Conservation (phyloP, 2,797 vertebrate species). For the Hypotaenidia philippensis region DNA sequence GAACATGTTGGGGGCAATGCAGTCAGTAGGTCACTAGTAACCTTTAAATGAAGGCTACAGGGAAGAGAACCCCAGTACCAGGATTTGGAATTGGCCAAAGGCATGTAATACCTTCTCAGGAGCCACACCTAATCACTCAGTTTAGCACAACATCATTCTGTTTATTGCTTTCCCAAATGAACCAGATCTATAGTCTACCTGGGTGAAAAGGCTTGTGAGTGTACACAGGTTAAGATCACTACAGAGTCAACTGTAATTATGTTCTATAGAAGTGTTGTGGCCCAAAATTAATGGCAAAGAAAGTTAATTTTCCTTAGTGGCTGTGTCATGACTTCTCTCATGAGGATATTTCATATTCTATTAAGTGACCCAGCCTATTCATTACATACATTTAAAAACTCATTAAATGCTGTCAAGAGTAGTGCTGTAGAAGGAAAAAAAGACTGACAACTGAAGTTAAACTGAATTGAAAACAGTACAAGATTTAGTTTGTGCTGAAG, state of each 20-base stretch:
- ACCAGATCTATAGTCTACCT: rapidly evolving
- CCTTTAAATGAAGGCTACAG: background rate
- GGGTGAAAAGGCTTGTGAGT: rapidly evolving
- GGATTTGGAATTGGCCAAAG: background rate
- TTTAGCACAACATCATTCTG: background rate
- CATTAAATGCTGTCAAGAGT: background rate
- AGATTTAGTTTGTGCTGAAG: background rate
- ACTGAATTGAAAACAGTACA: background rate
- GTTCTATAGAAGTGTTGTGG: background rate
- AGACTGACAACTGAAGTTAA: background rate
- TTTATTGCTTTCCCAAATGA: background rate
- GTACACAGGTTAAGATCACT: rapidly evolving
- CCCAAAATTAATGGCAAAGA: background rate
- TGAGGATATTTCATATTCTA: background rate
- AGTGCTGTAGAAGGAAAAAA: background rate
- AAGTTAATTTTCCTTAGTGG: background rate
- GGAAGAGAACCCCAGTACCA: background rate
- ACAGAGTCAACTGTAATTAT: background rate
- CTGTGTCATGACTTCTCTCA: background rate
- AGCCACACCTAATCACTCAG: background rate
- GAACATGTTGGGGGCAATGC: background rate
- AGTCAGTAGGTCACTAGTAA: background rate
- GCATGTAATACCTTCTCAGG: background rate
- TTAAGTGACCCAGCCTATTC: background rate
- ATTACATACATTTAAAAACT: background rate